phyloP scores from a whole-genome alignment of 1,140 invertebrate genomes.

The Apis cerana region DNA sequence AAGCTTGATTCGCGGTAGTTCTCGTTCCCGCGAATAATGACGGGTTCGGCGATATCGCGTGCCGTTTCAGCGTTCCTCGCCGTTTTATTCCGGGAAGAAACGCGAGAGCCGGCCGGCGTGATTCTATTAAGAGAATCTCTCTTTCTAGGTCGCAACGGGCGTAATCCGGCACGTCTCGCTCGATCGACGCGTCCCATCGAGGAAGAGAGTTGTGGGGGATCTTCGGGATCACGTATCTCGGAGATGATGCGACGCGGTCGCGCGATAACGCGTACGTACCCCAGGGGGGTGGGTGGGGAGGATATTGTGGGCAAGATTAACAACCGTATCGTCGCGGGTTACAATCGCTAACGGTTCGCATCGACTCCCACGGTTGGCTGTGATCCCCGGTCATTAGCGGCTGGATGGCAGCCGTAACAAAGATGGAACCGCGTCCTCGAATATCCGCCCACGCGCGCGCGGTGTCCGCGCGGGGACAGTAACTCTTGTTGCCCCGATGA shows the following conservation, averaged over 20 bases:
- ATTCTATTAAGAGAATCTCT: constrained; percentile 12
- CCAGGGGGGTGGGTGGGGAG: constrained; percentile 8
- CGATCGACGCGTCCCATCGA: constrained; percentile 31
- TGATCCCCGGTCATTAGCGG: constrained; percentile 61
- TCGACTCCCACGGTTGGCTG: constrained; percentile 52
- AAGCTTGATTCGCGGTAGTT: constrained; percentile 21
- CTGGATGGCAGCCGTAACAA: constrained; percentile 63
- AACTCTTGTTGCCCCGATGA: constrained; percentile 20
- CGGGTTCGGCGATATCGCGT: constrained; percentile 17
- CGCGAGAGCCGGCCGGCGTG: neutral
- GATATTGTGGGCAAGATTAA: constrained; percentile 50
- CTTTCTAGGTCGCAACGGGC: neutral
- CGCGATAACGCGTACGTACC: constrained; percentile 47
- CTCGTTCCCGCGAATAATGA: constrained; percentile 20
- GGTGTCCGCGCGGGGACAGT: neutral
- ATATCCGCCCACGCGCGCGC: constrained; percentile 32
- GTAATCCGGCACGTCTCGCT: neutral
- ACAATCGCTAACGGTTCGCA: constrained; percentile 64
- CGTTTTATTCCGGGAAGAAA: constrained; percentile 13
- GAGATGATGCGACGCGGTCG: constrained; percentile 32
- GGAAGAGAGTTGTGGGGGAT: neutral
- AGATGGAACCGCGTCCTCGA: constrained; percentile 57
- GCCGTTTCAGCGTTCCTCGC: neutral
- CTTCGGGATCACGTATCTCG: neutral
- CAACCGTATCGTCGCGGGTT: constrained; percentile 56